phyloP scores from a whole-genome alignment of 2,113 vertebrate species.

The Sula dactylatra region DNA sequence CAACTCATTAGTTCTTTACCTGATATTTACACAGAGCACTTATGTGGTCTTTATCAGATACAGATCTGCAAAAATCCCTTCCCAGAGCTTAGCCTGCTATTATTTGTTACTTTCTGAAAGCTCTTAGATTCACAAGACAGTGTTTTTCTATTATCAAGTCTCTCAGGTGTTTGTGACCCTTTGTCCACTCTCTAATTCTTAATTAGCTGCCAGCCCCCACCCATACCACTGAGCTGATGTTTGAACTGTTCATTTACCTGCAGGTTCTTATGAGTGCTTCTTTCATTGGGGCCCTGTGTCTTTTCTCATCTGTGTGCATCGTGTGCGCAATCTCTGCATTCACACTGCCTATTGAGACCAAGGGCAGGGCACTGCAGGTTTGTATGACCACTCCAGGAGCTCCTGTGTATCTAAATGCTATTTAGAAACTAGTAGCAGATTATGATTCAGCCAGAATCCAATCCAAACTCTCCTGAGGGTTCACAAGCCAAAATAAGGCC shows the following conservation, averaged over 20 bases:
- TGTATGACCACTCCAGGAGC: neutral
- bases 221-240: accelerated
- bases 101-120: neutral
- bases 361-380: slow-evolving; percentile 89
- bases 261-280: slow-evolving; percentile 90
- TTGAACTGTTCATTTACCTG: neutral
- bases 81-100: neutral
- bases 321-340: slow-evolving; percentile 80
- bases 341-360: slow-evolving; percentile 91
- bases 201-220: neutral
- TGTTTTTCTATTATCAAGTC: neutral
- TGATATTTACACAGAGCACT: neutral
- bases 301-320: slow-evolving; percentile 80
- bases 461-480: neutral
- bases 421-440: neutral
- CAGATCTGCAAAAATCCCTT: neutral
- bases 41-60: neutral
- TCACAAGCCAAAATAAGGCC: neutral
- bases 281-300: slow-evolving; percentile 79
- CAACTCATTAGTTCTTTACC: neutral
- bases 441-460: neutral
- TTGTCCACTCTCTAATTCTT: neutral
- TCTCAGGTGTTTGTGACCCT: neutral
- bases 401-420: neutral
- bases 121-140: neutral